Evolutionary conservation across 2,113 vertebrate species (phyloP), one percentile per base, ranked within the genome.

Genomic region (Nyctereutes procyonoides): DNA sequence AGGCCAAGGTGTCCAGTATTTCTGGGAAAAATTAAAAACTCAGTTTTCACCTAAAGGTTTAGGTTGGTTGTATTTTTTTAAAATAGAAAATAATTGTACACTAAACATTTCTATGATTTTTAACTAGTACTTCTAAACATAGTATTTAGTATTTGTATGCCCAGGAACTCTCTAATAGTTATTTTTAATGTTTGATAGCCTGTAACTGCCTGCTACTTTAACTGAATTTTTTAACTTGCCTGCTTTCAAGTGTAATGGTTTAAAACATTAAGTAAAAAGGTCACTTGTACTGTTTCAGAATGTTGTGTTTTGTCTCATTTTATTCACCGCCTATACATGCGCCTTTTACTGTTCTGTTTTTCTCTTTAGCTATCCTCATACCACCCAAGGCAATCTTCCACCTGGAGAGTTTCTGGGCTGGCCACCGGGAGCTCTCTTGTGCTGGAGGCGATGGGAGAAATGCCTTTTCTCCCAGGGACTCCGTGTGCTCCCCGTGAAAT

Each of bases 261-360:
- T 82, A 58, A 96, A 80, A 79, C 58, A 17, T 71, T 90, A 95
- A 98, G 82, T 96, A 88, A 97, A 91, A 98, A 97, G 96, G 96
- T 98, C 60, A 98, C 94, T 96, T 96, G 96, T 95, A 82, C 53
- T 98, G 93, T 95, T 97, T 98, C 93, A 91, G 85, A 98, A 20
- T 98, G 97, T 88, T 89, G 96, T 98, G 93, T 84, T 95, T 98
- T 98, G 95, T 98, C 95, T 96, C 97, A 93, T 98, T 97, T 98
- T 97, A 81, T 43, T 92, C 97, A 97, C 88, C 76, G 16, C 28
- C 97, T 98, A 2, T 98, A 98, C 98, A 98, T 97, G 74, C 62
- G 32, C 95, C 97, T 98, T 97, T 98, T 97, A 98, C 97, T 99
- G 98, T 98, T 97, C 98, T 99, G 98, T 98, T 99, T 99, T 96